Base-by-base conservation (phyloP, 2,888 invertebrate genomes). In the Carabus problematicus region DNA sequence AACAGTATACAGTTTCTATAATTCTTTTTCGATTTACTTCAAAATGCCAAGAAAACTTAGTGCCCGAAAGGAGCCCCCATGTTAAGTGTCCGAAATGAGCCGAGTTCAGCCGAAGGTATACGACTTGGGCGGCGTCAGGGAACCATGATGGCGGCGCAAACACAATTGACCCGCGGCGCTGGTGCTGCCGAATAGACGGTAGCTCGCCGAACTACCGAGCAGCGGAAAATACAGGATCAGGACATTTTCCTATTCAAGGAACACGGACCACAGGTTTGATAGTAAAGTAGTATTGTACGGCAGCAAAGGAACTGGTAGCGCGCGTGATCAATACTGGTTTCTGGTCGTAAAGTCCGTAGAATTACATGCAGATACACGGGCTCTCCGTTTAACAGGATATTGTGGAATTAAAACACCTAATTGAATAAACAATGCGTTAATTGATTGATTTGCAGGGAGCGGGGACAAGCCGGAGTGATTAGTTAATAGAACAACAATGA, bases 341-440 rank as follows among this genome's bases (percentile, higher is more conserved):
- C 41, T 49, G 47, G n/a, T 66, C 66, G 66, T 66, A 66, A 66
- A 66, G 59, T 45, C 39, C 19, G 16, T 18, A 18, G 66, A 66
- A 66, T 66, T 66, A 66, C 66, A 66, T 66, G 66, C 66, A 66
- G 66, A 66, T 66, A 66, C 59, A 66, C 58, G 47, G 39, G 59
- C 45, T 16, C 45, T 16, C 52, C 66, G 66, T 66, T 66, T 66
- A 66, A 66, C 66, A 66, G 66, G 66, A 66, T 66, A 66, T 66
- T 66, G 66, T 58, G 66, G 66, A 66, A 66, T 66, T 66, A 66
- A 66, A 66, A 41, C 66, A 66, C 66, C 66, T 66, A 66, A 66
- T 66, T 66, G 66, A 66, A 66, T 66, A 66, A 45, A 66, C 66
- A 66, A 47, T 59, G 66, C 66, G 66, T 58, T 66, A 66, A 66